These are phyloP conservation scores for Acrocyrtus sp. DNA, from an alignment of 2,888 invertebrate genomes.

Conservation along the genomic window DNA sequence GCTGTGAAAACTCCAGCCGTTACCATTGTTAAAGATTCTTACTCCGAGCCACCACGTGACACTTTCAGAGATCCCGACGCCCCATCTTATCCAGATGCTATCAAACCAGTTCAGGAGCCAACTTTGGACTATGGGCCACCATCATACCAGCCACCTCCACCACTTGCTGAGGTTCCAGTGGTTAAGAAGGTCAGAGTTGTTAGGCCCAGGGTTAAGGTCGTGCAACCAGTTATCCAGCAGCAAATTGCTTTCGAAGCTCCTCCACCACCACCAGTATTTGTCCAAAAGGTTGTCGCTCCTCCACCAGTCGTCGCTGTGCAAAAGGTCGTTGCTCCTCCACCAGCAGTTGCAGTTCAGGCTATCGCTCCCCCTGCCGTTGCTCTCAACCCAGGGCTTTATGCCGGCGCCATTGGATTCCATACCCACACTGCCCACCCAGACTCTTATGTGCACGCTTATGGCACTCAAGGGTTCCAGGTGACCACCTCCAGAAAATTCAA, in stretches of 20 bases:
- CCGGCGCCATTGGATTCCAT: slow-evolving; percentile 51
- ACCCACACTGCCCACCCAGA: slow-evolving; percentile 36
- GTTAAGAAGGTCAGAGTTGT: slow-evolving; percentile 14
- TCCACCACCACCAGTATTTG: slow-evolving; percentile 15
- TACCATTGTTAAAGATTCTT: slow-evolving; percentile 40
- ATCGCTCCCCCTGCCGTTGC: slow-evolving; percentile 11
- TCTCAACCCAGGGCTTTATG: slow-evolving; percentile 38
- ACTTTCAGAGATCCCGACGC: slow-evolving; percentile 47
- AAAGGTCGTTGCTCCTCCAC: slow-evolving; percentile 6
- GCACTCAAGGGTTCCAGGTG: slow-evolving; percentile 56
- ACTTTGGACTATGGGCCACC: slow-evolving; percentile 45
- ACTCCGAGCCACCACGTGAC: slow-evolving; percentile 46
- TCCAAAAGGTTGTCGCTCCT: slow-evolving; percentile 14
- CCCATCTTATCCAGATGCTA: slow-evolving; percentile 42
- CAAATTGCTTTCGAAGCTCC: neutral
- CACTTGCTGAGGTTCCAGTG: slow-evolving; percentile 10
- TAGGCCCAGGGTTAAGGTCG: slow-evolving; percentile 13
- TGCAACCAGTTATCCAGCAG: slow-evolving; percentile 18
- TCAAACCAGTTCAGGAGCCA: slow-evolving; percentile 29
- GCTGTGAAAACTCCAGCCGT: slow-evolving; percentile 12
- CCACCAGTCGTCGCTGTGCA: neutral
- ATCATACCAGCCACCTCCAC: slow-evolving; percentile 18
- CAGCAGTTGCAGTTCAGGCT: slow-evolving; percentile 10
- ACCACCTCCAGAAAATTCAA: slow-evolving; percentile 50
- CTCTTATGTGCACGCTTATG: slow-evolving; percentile 46